Evolutionary conservation across 64 coral and sea anemone species (phyloP).

Genomic region (Acropora tenuis): DNA sequence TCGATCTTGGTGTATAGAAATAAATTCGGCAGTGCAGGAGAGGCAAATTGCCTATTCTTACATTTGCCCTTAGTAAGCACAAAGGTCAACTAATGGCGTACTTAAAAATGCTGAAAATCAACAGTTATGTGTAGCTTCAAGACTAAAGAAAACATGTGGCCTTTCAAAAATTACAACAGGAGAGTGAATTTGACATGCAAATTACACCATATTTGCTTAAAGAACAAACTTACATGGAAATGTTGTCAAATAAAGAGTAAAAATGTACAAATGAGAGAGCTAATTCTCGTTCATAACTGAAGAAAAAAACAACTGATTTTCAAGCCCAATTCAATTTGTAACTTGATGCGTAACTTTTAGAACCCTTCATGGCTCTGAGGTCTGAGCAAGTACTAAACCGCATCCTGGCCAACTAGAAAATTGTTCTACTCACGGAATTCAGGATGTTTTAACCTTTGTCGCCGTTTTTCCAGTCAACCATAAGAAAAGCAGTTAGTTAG

Average conservation of each 20-base stretch:
- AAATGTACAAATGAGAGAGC: not conserved
- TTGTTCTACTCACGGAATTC: not conserved
- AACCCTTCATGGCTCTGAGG: not conserved
- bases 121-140: not conserved
- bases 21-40: too few species aligned
- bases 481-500: not conserved
- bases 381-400: not conserved
- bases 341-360: not conserved
- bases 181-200: not conserved
- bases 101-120: not conserved
- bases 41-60: not conserved
- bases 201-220: not conserved
- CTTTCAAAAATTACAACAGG: not conserved
- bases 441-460: not conserved
- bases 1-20: not conserved
- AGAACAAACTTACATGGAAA: too few species aligned
- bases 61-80: not conserved
- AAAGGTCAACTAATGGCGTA: not conserved
- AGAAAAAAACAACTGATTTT: not conserved
- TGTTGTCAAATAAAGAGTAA: too few species aligned
- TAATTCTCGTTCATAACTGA: not conserved
- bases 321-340: not conserved
- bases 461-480: not conserved
- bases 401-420: not conserved
- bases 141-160: not conserved